Base-by-base conservation (phyloP, 1,140 invertebrate genomes). In the Oreohelix idahoensis region DNA sequence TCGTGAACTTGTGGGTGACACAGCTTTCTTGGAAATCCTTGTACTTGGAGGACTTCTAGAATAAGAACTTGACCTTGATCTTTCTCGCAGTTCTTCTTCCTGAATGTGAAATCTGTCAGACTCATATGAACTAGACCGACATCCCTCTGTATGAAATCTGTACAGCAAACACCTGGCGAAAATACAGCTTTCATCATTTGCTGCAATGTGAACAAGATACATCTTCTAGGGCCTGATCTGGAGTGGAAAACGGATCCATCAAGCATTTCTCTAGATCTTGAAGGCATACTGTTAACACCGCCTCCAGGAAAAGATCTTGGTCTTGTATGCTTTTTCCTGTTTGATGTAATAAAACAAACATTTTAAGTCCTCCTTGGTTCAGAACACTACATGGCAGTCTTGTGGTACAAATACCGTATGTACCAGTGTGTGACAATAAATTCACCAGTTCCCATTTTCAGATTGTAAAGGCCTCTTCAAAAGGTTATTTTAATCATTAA, bases 241-340 rank as follows among this genome's bases (percentile, higher is more conserved):
- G n/a, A n/a, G n/a, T n/a, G n/a, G 79, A 45, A 45, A 8, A 8
- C 5, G 42, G 42, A 5, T 45, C 42, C 5, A 45, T 45, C 15
- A 45, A 45, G 42, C 42, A n/a, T 45, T 45, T 5, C 5, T 45
- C 42, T 45, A 45, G 53, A 82, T 29, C 49, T n/a, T 8, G 80
- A 82, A 29, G 29, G 20, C 11, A 66, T 32, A 29, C 8, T 17
- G 5, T 32, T 35, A n/a, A 32, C 29, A 66, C 80, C 76, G 78
- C 83, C 81, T 49, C 76, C 77, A 38, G 84, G 82, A 71, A 38
- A 38, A 71, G 86, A 86, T 58, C 81, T 78, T 78, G 81, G 74
- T 35, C 79, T 82, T 38, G 80, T 74, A 58, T 42, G 79, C 32
- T 71, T 42, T 42, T 79, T 74, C 38, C 63, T 83, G 49, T 66